Conservation (phyloP, 2,113 vertebrate genomes). For the Madoqua kirkii region DNA sequence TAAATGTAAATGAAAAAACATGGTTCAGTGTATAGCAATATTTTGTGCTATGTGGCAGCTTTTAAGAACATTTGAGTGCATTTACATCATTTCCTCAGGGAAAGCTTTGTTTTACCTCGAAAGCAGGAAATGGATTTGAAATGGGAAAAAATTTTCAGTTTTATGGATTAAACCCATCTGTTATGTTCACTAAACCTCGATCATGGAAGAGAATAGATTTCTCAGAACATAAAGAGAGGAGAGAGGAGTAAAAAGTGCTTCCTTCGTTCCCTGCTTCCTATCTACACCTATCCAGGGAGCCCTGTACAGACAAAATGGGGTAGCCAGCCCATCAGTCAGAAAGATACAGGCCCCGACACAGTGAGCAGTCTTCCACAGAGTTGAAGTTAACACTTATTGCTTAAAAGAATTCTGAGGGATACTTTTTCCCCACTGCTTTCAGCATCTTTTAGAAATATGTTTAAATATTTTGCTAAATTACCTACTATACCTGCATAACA, state of each 20-base stretch:
- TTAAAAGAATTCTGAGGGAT: neutral
- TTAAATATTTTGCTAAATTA: neutral
- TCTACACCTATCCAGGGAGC: neutral
- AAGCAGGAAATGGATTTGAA: conserved; percentile 55
- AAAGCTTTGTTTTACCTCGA: conserved; percentile 58
- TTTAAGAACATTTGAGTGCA: conserved; percentile 24
- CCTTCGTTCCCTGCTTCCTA: neutral
- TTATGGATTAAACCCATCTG: conserved; percentile 47
- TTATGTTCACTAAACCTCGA: conserved; percentile 22
- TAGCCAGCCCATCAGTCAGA: neutral
- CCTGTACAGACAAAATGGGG: neutral
- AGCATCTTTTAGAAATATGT: neutral
- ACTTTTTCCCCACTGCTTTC: neutral
- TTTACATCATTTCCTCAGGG: conserved; percentile 59
- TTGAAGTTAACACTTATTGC: neutral
- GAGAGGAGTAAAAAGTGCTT: neutral
- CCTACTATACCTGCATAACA: neutral
- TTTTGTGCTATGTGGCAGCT: conserved; percentile 32
- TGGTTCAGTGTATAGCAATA: neutral
- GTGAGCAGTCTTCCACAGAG: neutral
- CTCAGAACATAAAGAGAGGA: neutral
- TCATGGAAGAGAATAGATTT: conserved; percentile 14
- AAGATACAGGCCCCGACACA: neutral
- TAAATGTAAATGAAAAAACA: conserved; percentile 14
- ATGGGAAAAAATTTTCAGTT: conserved; percentile 55